A percentile compares a stretch with the other conserved stretches of the same genome.
These are phyloP conservation scores for Calidris pugnax DNA, from an alignment of 2,113 vertebrate species.

Conservation along the genomic window DNA sequence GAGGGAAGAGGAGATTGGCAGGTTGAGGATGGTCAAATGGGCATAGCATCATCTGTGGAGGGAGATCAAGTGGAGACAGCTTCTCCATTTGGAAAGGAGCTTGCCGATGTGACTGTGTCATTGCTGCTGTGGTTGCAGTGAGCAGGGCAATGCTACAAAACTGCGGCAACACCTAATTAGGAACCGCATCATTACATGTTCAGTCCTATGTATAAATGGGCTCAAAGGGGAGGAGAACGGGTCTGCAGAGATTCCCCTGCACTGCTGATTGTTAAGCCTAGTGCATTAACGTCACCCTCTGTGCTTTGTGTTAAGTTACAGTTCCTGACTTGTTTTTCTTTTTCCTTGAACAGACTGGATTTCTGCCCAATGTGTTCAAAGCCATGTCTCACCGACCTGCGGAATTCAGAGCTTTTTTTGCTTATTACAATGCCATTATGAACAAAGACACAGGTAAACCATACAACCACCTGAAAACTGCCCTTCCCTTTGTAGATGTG, in stretches of 20 bases:
- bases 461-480: neutral
- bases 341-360: slow-evolving; percentile 70
- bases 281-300: neutral
- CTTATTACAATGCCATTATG: slow-evolving; percentile 84
- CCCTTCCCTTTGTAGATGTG: neutral
- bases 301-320: neutral
- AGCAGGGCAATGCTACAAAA: neutral
- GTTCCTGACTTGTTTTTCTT: neutral
- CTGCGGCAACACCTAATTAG: neutral
- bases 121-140: neutral
- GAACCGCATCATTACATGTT: neutral
- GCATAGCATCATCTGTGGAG: neutral
- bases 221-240: neutral
- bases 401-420: slow-evolving; percentile 88
- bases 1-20: neutral
- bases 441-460: slow-evolving; percentile 86
- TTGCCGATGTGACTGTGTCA: neutral
- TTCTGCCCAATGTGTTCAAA: slow-evolving; percentile 87
- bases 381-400: slow-evolving; percentile 75
- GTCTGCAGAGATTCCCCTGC: neutral
- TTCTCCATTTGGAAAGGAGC: neutral
- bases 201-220: neutral
- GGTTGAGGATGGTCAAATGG: neutral
- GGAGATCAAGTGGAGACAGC: neutral
- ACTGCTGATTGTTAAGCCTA: neutral